Base-by-base conservation (phyloP, 2,888 invertebrate genomes). In the Chaetogeoica ovagalla region DNA sequence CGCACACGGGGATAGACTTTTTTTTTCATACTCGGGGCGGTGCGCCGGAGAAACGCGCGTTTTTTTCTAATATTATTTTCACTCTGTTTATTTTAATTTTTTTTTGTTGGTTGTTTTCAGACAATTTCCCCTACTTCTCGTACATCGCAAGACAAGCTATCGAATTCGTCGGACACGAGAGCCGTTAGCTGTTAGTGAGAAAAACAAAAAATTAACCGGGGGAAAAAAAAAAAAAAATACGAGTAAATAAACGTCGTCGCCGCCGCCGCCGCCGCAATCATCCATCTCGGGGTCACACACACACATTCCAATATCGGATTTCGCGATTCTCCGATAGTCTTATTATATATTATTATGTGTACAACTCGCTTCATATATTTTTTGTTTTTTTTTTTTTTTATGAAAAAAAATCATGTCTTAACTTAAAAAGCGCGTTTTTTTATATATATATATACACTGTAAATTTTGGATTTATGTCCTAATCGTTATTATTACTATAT, bases 401-500 rank as follows among this genome's bases (percentile, higher is more conserved):
- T 1, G 4, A 30, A 30, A 30, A 30, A 30, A 30, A 30, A 30
- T 30, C 30, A 30, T 30, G 30, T n/a, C 15, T 59, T 8, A 9
- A 37, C 23, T 11, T 57, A 65, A 55, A 74, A 21, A 39, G 23
- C 66, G 68, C 48, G 57, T 62, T 71, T 74, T 63, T 23, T 57
- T 66, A 43, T n/a, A 52, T 52, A 52, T 15, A 15, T 8, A 3
- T 48, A 48, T 19, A 59, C 19, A 23, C 9, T 75, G 66, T 75
- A 75, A 76, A 66, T 48, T 48, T 76, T 76, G 68, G 74, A 65
- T 75, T 66, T 39, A 75, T 66, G 8, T 76, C 75, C 75, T 76
- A 76, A 76, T 76, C 43, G 57, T 75, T 75, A 66, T 75, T 65
- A 74, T 73, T 73, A 73, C 62, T 66, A 43, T 66, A n/a, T 74